Conservation (phyloP, 1,140 invertebrate species). For the Saxidomus purpurata region DNA sequence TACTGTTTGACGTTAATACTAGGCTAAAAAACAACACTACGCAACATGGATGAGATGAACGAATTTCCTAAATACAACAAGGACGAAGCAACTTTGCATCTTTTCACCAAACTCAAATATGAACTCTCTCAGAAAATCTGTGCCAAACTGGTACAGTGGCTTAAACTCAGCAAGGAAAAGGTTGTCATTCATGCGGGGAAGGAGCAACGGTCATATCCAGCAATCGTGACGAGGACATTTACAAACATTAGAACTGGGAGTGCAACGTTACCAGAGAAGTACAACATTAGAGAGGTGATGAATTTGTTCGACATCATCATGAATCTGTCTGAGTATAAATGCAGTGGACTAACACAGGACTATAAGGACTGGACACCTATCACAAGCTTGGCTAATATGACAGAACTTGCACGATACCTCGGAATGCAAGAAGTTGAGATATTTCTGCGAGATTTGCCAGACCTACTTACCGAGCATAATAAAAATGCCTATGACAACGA, state of each 20-base stretch:
- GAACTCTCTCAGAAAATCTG: not conserved
- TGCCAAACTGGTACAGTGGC: not conserved
- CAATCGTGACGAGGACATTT: not conserved
- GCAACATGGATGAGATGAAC: not conserved
- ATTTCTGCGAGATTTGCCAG: not conserved
- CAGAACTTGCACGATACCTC: not conserved
- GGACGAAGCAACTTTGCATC: not conserved
- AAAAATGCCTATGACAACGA: not conserved
- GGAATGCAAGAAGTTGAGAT: not conserved
- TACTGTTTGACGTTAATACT: too few species aligned
- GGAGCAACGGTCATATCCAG: not conserved
- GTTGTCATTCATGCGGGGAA: not conserved
- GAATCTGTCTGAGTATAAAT: too few species aligned
- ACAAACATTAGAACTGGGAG: not conserved
- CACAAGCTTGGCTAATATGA: not conserved
- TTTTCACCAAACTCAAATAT: not conserved
- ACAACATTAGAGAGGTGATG: not conserved
- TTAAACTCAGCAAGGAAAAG: not conserved
- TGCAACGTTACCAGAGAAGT: not conserved
- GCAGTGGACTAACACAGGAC: not conserved
- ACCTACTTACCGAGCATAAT: not conserved
- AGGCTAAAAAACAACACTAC: too few species aligned
- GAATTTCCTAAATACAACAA: not conserved
- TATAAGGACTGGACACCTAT: not conserved
- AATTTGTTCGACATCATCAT: not conserved